Evolutionary conservation across 2,888 invertebrate genomes (phyloP).

Genomic region (Agonum fuliginosum): DNA sequence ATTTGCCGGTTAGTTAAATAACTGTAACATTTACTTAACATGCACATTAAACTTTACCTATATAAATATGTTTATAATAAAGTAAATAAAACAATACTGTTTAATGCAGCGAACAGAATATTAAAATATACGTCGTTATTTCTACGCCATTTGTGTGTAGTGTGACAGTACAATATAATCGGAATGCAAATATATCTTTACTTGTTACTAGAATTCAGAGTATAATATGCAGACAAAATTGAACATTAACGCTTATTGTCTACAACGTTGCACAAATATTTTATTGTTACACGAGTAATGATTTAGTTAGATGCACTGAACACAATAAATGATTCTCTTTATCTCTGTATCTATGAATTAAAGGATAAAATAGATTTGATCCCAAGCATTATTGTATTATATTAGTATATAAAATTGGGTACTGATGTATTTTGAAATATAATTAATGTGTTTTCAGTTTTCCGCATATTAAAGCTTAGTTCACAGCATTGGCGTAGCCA

Average conservation of each 20-base stretch:
- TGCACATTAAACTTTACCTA: neutral
- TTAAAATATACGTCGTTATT: constrained; percentile 8
- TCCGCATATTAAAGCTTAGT: neutral
- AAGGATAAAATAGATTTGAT: neutral
- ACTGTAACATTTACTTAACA: constrained; percentile 17
- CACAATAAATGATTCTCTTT: constrained; percentile 1
- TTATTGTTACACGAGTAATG: constrained; percentile 4
- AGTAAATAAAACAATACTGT: constrained; percentile 35
- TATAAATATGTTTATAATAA: constrained; percentile 15
- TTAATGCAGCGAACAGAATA: constrained; percentile 11
- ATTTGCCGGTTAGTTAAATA: constrained; percentile 32
- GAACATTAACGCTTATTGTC: constrained; percentile 22
- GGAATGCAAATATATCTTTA: constrained; percentile 23
- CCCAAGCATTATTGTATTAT: neutral
- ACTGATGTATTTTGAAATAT: neutral
- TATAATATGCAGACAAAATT: constrained; percentile 43
- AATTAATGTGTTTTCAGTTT: neutral
- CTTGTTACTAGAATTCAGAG: constrained; percentile 1
- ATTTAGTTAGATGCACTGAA: neutral
- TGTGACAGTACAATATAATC: constrained; percentile 20
- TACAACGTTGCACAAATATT: constrained; percentile 14
- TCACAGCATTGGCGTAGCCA: neutral
- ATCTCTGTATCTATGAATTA: too few relatives aligned
- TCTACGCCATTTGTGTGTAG: constrained; percentile 37
- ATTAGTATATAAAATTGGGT: too few relatives aligned